These are phyloP conservation scores for Scolanthus callimorphus DNA, from an alignment of 92 coral and sea anemone genomes.

Conservation along the genomic window DNA sequence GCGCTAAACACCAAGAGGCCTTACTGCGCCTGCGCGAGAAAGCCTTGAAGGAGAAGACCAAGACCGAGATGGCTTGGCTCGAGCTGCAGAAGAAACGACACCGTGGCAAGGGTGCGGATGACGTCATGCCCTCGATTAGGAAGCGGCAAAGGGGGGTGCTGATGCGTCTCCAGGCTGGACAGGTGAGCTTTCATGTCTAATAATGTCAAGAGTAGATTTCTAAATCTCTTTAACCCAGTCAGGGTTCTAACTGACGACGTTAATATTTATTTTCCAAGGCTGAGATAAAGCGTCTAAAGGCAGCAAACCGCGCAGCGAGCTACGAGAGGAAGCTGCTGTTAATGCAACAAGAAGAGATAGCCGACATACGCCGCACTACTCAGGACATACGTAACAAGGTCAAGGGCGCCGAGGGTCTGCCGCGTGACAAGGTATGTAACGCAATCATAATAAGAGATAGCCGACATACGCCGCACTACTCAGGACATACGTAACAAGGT, in stretches of 20 bases:
- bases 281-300: constrained; percentile 91
- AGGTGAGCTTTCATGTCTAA: no score
- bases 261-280: no score
- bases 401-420: constrained; percentile 32
- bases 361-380: constrained; percentile 74
- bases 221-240: no score
- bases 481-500: no score
- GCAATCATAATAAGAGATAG: background rate
- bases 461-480: no score
- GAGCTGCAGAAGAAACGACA: constrained; percentile 85
- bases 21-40: constrained; percentile 95
- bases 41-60: constrained; percentile 96
- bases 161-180: constrained; percentile 86
- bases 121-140: constrained; percentile 95
- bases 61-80: constrained; percentile 98
- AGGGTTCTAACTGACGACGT: no score
- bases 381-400: constrained; percentile 81
- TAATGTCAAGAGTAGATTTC: no score
- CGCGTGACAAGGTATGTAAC: constrained; percentile 26
- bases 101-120: constrained; percentile 94
- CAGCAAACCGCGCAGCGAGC: constrained; percentile 94
- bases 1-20: constrained; percentile 91
- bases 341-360: constrained; percentile 92
- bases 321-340: constrained; percentile 83
- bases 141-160: constrained; percentile 89